Evolutionary conservation across 1,140 invertebrate species (phyloP).

Genomic region (Lepidotrigona ventralis): DNA sequence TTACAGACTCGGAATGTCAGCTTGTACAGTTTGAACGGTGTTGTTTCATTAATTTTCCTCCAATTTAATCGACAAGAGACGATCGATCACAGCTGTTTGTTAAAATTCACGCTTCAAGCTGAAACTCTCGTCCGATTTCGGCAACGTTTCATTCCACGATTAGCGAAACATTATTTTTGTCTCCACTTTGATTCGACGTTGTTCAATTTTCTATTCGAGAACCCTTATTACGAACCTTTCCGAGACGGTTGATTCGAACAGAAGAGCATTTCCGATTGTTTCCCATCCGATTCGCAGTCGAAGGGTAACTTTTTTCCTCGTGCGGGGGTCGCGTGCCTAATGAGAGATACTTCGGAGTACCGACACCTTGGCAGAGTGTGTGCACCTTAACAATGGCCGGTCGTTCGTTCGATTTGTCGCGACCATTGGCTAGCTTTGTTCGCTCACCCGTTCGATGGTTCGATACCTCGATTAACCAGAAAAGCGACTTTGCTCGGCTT

Average conservation of each 20-base stretch:
- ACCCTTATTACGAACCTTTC: slow-evolving; percentile 16
- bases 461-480: slow-evolving; percentile 38
- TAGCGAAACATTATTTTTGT: background rate
- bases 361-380: slow-evolving; percentile 53
- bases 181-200: background rate
- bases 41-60: background rate
- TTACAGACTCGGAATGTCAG: background rate
- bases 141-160: background rate
- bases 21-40: background rate
- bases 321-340: slow-evolving; percentile 64
- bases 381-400: slow-evolving; percentile 60
- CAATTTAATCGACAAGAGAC: background rate
- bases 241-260: background rate
- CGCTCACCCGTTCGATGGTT: slow-evolving; percentile 46
- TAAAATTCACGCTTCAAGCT: too few species aligned
- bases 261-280: slow-evolving; percentile 32
- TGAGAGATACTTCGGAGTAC: slow-evolving; percentile 50
- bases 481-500: slow-evolving; percentile 25
- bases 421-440: slow-evolving; percentile 72
- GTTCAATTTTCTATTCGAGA: background rate
- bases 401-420: slow-evolving; percentile 74
- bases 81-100: background rate
- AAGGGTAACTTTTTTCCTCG: slow-evolving; percentile 45
- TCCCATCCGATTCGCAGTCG: slow-evolving; percentile 40
- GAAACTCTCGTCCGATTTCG: background rate